Evolutionary conservation across 2,888 invertebrate species (phyloP).

Genomic region (Polydesmus complanatus): DNA sequence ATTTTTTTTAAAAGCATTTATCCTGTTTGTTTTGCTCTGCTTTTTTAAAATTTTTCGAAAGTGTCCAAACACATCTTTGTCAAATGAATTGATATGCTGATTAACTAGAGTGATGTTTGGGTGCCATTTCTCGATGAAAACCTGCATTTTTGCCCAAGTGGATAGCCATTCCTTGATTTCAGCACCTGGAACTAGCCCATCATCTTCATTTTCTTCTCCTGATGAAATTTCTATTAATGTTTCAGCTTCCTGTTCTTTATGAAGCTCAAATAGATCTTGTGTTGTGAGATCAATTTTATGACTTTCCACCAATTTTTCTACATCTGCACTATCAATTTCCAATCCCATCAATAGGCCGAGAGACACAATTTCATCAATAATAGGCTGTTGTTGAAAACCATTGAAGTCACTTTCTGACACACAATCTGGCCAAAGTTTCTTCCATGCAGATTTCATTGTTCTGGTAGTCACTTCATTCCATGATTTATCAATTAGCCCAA

Average conservation of each 20-base stretch:
- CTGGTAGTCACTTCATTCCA: conserved; percentile 19
- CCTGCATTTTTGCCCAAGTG: too few species aligned
- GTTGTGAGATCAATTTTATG: conserved; percentile 10
- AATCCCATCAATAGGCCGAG: conserved; percentile 22
- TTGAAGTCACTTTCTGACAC: not conserved
- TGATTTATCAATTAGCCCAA: conserved; percentile 25
- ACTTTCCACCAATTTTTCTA: conserved; percentile 21
- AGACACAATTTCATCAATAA: conserved; percentile 19
- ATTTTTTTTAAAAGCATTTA: too few species aligned
- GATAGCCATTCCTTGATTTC: too few species aligned
- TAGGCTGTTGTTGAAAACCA: conserved; percentile 5
- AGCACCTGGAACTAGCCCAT: too few species aligned
- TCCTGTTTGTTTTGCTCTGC: too few species aligned
- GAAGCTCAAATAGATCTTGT: not conserved
- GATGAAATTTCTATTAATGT: too few species aligned
- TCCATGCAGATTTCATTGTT: conserved; percentile 18
- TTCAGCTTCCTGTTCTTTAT: not conserved
- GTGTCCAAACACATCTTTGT: too few species aligned
- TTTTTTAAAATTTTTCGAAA: too few species aligned
- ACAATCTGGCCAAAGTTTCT: conserved; percentile 18
- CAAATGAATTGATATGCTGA: too few species aligned
- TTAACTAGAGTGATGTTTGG: too few species aligned
- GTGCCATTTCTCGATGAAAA: too few species aligned
- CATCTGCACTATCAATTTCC: conserved; percentile 21
- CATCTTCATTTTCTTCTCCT: too few species aligned